Evolutionary conservation across 2,797 vertebrate species (phyloP), one percentile per base, ranked within the genome.

Genomic region (Gymnopithys bicolor): DNA sequence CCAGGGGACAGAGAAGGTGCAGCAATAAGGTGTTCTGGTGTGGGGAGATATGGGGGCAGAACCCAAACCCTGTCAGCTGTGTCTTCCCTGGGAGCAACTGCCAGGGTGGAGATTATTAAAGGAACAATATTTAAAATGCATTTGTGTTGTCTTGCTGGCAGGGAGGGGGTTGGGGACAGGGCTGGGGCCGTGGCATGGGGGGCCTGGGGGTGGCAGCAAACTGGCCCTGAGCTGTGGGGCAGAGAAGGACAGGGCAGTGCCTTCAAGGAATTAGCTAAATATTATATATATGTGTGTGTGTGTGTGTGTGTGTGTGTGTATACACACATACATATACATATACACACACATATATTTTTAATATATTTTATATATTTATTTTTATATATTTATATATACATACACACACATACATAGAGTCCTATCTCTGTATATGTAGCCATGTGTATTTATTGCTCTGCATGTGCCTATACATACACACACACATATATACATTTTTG

Each of bases 21-120:
- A 81, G 93, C 92, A 94, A 69, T 86, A 92, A 93, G 71, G 84
- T 71, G 70, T 93, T 74, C 58, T 68, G 83, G 81, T 68, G 76
- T 13, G 89, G 80, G 74, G 56, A 53, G 82, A 73, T 6, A 12
- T 0, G 10, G 43, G 59, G 48, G 67, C 70, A 58, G 73, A 87
- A 69, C 13, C 13, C 35, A 53, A 84, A 68, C 52, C 56, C 76
- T 64, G 68, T 62, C 68, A 73, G 92, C 78, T 87, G 43, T 78
- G 32, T 89, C 90, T 71, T 78, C 69, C 82, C 89, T 87, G 80
- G 85, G 92, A 93, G 80, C 92, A 92, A 25, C 84, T 83, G 37
- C 69, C 58, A 64, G 0, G 45, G 60, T 77, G 75, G 89, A 91
- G 94, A 66, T 75, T 33, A 96, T 96, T 95, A 97, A 96, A 97